Percentiles rank a stretch among this genome's conserved stretches.
Conservation (phyloP, 2,113 vertebrate genomes). For the Erinaceus europaeus region DNA sequence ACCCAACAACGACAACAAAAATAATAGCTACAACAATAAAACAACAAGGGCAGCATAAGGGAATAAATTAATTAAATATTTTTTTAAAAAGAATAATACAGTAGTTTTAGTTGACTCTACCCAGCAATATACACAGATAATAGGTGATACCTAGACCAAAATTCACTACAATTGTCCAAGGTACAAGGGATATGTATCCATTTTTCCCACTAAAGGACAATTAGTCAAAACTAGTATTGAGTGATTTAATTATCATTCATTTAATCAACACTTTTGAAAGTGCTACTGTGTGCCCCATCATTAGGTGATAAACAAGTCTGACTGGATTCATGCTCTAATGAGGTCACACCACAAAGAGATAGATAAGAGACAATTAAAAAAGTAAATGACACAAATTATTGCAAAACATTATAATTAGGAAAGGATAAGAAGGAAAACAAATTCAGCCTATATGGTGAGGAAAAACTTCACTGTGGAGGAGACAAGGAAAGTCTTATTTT, state of each 20-base stretch:
- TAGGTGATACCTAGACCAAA: neutral
- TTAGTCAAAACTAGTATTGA: neutral
- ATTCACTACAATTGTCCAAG: neutral
- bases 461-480: neutral
- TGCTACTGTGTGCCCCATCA: neutral
- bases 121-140: neutral
- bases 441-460: constrained; percentile 1
- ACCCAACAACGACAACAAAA: too few relatives aligned
- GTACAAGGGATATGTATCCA: neutral
- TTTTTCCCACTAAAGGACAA: neutral
- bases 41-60: too few relatives aligned
- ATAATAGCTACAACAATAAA: too few relatives aligned
- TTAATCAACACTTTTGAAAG: neutral
- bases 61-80: too few relatives aligned
- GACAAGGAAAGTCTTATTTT: neutral
- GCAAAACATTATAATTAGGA: neutral
- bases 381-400: neutral
- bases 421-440: neutral
- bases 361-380: neutral
- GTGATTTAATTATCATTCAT: neutral
- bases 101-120: neutral
- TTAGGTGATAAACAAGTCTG: neutral
- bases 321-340: neutral
- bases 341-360: neutral
- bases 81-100: neutral